Evolutionary conservation across 2,888 invertebrate genomes (phyloP), one percentile per base, ranked within the genome.

Genomic region (Ceramica pisi): DNA sequence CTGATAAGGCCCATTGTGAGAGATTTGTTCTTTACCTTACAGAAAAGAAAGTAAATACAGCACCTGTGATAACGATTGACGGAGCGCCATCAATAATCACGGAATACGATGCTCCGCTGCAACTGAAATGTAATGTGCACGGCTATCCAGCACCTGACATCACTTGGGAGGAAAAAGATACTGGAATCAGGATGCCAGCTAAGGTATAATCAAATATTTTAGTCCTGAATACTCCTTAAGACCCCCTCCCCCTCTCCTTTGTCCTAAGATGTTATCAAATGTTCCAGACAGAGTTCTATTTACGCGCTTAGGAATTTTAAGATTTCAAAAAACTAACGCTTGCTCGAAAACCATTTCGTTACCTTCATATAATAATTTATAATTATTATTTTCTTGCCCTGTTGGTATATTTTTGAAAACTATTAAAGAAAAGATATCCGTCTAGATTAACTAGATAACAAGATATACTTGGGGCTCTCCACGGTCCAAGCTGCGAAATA

Each of bases 121-220:
- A 86, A 19, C 46, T 94, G 10, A 86, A 84, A 59, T 94, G 94
- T 69, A 90, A 86, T 78, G 87, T 92, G 1, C 86, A 81, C 21
- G 93, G 86, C 0, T 92, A 88, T 55, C 94, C 94, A 0, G 84
- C 87, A 66, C 93, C 94, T 5, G 66, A 82, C 6, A 84, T 93
- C 2, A 64, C 80, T 41, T 94, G 94, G 94, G 59, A 80, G 19
- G 88, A 90, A 67, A 81, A 82, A 41, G 84, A 80, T 16, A 78
- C 80, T 53, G 86, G 81, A 23, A 44, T 21, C 4, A 59, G 46
- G 19, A 46, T 90, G 14, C 48, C 82, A 0, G 80, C 86, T 50
- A 62, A 67, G 68, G 92, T 92, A 88, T 31, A 12, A 9, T 2
- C 5, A 55, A 31, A 8, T 51, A 26, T 44, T 35, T 51, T 12